Conservation (phyloP, 2,888 invertebrate species). For the Phalera bucephala region DNA sequence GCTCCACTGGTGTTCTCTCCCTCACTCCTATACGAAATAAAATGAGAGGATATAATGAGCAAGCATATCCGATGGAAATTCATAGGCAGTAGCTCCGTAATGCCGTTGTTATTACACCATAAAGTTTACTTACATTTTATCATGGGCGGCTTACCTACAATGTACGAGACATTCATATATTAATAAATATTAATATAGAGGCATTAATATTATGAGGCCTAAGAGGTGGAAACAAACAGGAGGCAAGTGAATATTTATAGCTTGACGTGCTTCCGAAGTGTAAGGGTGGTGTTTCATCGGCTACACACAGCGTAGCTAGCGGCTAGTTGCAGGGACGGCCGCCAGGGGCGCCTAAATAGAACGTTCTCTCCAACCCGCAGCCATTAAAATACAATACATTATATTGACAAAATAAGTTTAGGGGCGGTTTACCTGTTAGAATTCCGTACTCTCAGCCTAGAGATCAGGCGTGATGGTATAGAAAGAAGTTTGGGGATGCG, state of each 20-base stretch:
- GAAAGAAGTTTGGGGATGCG: no score
- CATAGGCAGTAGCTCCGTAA: constrained; percentile 52
- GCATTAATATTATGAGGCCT: constrained; percentile 78
- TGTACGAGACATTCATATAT: constrained; percentile 60
- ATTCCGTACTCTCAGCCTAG: no score
- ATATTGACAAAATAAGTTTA: no score
- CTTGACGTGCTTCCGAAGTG: constrained; percentile 59
- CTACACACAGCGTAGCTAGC: no score
- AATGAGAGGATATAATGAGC: constrained; percentile 33
- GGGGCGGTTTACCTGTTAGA: no score
- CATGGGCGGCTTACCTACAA: constrained; percentile 56
- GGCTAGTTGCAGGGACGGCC: no score
- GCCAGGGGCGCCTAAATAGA: no score
- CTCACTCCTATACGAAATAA: constrained; percentile 17
- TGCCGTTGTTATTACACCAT: constrained; percentile 65
- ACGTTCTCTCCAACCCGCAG: no score
- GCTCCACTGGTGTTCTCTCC: constrained; percentile 21
- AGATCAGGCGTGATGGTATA: no score
- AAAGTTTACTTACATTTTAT: constrained; percentile 74
- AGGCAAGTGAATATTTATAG: constrained; percentile 75
- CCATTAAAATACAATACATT: no score
- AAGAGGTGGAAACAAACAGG: constrained; percentile 70
- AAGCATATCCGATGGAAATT: constrained; percentile 49
- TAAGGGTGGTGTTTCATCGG: constrained; percentile 9
- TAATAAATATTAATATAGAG: constrained; percentile 77